A percentile compares a stretch with the other conserved stretches of the same genome.
Conservation (phyloP, 2,797 vertebrate genomes). For the Anableps anableps region DNA sequence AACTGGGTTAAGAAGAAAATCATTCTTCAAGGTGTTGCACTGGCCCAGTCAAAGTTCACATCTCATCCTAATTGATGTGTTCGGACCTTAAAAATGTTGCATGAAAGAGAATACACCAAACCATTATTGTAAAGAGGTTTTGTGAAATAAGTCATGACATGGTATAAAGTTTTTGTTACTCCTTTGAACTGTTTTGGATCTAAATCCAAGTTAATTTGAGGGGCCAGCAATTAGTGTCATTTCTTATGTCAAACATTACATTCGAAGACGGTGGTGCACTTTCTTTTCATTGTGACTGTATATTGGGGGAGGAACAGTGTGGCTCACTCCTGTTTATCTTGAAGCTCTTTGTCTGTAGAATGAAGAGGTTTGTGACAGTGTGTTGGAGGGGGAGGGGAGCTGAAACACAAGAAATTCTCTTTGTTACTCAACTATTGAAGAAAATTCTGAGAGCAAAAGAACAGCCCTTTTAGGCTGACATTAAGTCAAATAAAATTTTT, state of each 20-base stretch:
- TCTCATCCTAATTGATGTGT: neutral
- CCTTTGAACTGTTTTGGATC: neutral
- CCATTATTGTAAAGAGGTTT: neutral
- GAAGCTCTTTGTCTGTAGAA: constrained; percentile 64
- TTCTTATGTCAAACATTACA: neutral
- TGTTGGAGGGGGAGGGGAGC: constrained; percentile 56
- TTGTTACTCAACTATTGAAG: constrained; percentile 73
- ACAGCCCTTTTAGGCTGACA: constrained; percentile 41
- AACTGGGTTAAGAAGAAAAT: neutral
- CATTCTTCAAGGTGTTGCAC: neutral
- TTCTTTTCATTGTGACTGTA: neutral
- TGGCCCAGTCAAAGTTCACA: neutral
- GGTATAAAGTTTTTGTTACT: neutral
- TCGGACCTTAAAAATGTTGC: neutral
- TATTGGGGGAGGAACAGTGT: constrained; percentile 7
- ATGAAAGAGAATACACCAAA: neutral
- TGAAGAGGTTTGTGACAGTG: constrained; percentile 59
- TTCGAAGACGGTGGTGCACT: neutral
- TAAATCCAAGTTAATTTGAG: neutral
- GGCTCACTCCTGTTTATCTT: constrained; percentile 55
- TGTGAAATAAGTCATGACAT: neutral
- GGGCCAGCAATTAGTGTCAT: neutral
- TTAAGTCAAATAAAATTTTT: constrained; percentile 50
- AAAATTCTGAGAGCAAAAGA: constrained; percentile 60
- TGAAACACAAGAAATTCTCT: constrained; percentile 66